Evolutionary conservation across 2,113 vertebrate genomes (phyloP).

Genomic region (Morphnarchus princeps): DNA sequence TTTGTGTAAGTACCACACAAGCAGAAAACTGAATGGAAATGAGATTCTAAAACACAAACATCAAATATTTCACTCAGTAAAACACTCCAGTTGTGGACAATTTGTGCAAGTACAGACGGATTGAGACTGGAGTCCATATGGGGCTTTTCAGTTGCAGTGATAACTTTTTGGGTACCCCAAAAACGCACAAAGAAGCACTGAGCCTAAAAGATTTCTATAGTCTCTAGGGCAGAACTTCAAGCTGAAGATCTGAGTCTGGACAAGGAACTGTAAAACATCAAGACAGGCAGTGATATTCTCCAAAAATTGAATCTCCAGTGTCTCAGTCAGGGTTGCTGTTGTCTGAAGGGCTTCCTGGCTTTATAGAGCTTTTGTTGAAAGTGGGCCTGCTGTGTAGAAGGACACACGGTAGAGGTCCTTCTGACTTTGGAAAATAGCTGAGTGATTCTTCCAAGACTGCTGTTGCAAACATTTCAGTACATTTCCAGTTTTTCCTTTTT

Average conservation of each 20-base stretch:
- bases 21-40: background rate
- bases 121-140: background rate
- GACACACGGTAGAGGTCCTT: background rate
- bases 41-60: background rate
- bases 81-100: background rate
- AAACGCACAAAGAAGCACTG: accelerated
- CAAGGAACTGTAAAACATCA: background rate
- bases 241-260: background rate
- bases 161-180: background rate
- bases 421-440: background rate
- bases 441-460: background rate
- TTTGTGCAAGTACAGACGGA: background rate
- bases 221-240: background rate
- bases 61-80: background rate
- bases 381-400: background rate
- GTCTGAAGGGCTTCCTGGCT: background rate
- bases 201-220: background rate
- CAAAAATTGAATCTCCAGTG: background rate
- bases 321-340: background rate
- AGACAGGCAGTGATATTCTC: background rate
- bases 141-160: background rate
- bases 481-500: background rate
- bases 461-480: background rate
- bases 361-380: background rate
- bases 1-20: background rate